Evolutionary conservation across 2,888 invertebrate species (phyloP).

Genomic region (Clivina fossor): DNA sequence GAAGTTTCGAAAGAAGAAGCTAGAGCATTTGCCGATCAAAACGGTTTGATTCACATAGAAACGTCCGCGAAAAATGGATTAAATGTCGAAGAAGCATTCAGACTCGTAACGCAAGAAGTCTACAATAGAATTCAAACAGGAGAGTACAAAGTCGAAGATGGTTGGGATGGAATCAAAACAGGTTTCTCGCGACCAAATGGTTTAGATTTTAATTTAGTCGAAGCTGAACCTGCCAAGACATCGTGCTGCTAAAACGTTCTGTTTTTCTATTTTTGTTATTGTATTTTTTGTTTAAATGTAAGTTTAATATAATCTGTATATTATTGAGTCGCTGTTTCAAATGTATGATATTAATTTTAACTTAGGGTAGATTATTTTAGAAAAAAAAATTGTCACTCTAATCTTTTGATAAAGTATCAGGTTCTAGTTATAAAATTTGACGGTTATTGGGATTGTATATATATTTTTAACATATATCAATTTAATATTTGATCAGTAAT

Average conservation of each 20-base stretch:
- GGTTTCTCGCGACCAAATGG: slow-evolving; percentile 83
- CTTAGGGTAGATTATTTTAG: too few relatives aligned
- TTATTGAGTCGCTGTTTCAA: too few relatives aligned
- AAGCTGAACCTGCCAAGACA: slow-evolving; percentile 86
- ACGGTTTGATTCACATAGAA: slow-evolving; percentile 90
- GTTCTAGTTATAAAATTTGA: too few relatives aligned
- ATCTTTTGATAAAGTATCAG: too few relatives aligned
- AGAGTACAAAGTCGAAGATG: slow-evolving; percentile 90
- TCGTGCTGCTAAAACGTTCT: slow-evolving; percentile 89
- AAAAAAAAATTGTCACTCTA: too few relatives aligned
- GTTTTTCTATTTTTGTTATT: slow-evolving; percentile 8
- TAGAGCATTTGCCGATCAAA: slow-evolving; percentile 86
- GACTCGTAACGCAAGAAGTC: slow-evolving; percentile 86
- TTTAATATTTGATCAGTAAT: too few relatives aligned
- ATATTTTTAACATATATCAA: too few relatives aligned
- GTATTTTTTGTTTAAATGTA: slow-evolving; percentile 5
- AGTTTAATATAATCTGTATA: too few relatives aligned
- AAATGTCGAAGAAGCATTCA: slow-evolving; percentile 92
- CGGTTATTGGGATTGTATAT: too few relatives aligned
- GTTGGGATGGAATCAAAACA: slow-evolving; percentile 96
- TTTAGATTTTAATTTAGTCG: slow-evolving; percentile 80
- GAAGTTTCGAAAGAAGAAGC: slow-evolving; percentile 91
- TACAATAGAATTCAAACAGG: slow-evolving; percentile 87
- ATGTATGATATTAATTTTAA: too few relatives aligned
- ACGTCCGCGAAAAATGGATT: slow-evolving; percentile 93